Evolutionary conservation across 2,113 vertebrate species (phyloP).

Genomic region (Leiothrix lutea): DNA sequence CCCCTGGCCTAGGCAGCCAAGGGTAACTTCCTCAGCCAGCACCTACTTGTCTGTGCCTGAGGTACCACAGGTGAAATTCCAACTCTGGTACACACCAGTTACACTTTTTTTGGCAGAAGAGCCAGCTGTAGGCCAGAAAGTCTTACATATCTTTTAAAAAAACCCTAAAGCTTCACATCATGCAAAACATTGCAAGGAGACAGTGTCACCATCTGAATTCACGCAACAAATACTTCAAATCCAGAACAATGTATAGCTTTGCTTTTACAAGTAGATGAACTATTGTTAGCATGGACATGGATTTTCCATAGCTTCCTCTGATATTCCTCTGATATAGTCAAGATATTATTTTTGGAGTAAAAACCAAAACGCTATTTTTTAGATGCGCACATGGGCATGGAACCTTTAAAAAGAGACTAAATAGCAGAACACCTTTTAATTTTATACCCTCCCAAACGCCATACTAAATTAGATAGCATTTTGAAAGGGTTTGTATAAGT

Average conservation of each 20-base stretch:
- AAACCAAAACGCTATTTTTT: background rate
- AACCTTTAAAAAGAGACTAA: background rate
- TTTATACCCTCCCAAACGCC: background rate
- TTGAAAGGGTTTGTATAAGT: background rate
- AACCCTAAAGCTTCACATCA: background rate
- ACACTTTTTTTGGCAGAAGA: background rate
- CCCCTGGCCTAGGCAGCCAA: fast-evolving
- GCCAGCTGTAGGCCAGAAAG: background rate
- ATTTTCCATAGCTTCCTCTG: background rate
- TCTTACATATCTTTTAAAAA: background rate
- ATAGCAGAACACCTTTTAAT: background rate
- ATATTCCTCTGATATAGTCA: background rate
- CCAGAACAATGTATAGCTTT: background rate
- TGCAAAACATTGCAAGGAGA: background rate
- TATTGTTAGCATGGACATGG: background rate
- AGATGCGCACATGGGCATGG: background rate
- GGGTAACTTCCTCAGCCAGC: background rate
- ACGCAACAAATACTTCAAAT: background rate
- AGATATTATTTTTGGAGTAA: background rate
- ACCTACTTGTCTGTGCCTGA: background rate
- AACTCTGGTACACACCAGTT: background rate
- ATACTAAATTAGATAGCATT: background rate
- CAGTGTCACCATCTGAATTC: background rate
- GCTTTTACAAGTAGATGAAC: background rate
- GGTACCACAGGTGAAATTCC: background rate